phyloP scores from a whole-genome alignment of 2,797 vertebrate genomes.

The Oreortyx pictus region DNA sequence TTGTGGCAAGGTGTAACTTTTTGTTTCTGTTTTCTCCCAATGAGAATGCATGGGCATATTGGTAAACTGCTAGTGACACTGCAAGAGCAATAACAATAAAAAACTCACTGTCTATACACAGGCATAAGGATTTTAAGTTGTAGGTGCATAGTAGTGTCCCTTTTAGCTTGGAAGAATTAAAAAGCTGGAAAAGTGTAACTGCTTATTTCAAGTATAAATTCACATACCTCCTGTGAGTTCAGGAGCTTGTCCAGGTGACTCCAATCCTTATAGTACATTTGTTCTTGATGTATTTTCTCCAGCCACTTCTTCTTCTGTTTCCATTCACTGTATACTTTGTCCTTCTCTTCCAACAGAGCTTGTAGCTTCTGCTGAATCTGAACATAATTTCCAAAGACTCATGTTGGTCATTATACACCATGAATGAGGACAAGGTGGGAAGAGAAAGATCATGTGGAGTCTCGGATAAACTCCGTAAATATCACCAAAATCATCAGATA shows the following conservation, averaged over 20 bases:
- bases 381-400: not conserved
- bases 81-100: not conserved
- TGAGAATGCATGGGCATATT: not conserved
- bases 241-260: constrained; percentile 82
- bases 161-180: not conserved
- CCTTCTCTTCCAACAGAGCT: constrained; percentile 75
- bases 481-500: not conserved
- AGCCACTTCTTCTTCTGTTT: constrained; percentile 82
- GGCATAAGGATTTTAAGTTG: not conserved
- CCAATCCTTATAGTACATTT: constrained; percentile 87
- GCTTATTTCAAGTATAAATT: not conserved
- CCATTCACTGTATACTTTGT: constrained; percentile 84
- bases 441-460: not conserved
- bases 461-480: not conserved
- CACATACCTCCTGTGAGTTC: constrained; percentile 85
- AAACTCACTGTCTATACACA: not conserved
- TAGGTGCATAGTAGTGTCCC: not conserved
- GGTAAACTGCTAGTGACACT: not conserved
- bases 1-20: not conserved
- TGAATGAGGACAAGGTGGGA: not conserved
- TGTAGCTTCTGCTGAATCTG: constrained; percentile 84
- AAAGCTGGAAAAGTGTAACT: not conserved
- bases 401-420: not conserved
- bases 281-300: constrained; percentile 82
- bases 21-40: not conserved